A percentile compares a stretch with the other conserved stretches of the same genome.
These are phyloP conservation scores for Peucedramus taeniatus DNA, from an alignment of 2,113 vertebrate genomes.

Conservation along the genomic window DNA sequence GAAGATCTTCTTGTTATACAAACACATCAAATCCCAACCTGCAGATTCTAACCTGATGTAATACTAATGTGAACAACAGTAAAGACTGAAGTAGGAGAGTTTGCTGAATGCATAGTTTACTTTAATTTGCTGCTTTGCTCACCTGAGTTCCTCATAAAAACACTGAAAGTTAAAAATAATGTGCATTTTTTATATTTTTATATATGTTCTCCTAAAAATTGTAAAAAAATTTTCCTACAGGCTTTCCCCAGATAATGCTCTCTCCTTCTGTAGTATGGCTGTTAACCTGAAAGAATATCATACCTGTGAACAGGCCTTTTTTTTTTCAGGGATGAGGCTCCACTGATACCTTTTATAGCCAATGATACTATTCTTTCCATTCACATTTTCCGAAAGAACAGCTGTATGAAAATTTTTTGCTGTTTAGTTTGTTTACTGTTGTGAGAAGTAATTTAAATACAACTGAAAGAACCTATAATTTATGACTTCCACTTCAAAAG, in stretches of 20 bases:
- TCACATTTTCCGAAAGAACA: not conserved
- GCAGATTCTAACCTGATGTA: not conserved
- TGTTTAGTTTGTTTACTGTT: not conserved
- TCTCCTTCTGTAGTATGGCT: not conserved
- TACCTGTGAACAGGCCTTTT: not conserved
- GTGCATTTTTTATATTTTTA: rapidly evolving
- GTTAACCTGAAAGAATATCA: not conserved
- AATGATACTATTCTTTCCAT: not conserved
- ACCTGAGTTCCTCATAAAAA: not conserved
- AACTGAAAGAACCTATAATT: not conserved
- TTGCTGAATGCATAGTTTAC: not conserved
- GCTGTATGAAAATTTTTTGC: not conserved
- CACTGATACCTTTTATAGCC: not conserved
- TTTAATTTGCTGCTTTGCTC: not conserved
- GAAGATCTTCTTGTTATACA: not conserved
- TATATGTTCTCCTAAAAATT: not conserved
- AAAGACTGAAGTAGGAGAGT: not conserved
- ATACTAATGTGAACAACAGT: not conserved
- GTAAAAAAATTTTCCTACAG: not conserved
- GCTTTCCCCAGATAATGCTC: not conserved
- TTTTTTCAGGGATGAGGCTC: not conserved
- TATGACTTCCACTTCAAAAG: not conserved
- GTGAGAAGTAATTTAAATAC: not conserved
- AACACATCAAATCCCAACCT: not conserved
- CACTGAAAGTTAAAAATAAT: not conserved